Evolutionary conservation across 2,888 invertebrate species (phyloP).

Genomic region (Hydropsyche betteni): DNA sequence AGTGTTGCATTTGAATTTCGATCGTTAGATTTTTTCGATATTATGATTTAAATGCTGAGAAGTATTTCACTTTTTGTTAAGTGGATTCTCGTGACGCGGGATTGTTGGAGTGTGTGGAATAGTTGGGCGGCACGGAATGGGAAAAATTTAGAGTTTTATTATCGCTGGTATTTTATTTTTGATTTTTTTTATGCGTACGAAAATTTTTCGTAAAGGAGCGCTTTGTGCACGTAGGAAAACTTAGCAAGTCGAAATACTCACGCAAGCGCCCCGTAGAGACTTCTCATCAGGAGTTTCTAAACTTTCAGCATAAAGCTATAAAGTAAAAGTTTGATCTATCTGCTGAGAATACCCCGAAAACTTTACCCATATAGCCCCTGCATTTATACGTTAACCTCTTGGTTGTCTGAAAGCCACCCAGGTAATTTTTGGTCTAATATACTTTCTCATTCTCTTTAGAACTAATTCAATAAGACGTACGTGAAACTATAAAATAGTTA

Average conservation of each 20-base stretch:
- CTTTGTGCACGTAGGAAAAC: slow-evolving; percentile 24
- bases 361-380: slow-evolving; percentile 35
- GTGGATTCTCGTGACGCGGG: no score
- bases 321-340: slow-evolving; percentile 51
- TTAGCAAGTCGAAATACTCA: slow-evolving; percentile 39
- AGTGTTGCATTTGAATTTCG: background rate
- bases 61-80: no score
- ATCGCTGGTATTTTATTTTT: background rate
- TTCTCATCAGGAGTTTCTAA: slow-evolving; percentile 49
- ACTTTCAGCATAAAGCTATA: slow-evolving; percentile 50
- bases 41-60: no score
- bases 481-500: no score
- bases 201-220: slow-evolving; percentile 8
- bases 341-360: slow-evolving; percentile 45
- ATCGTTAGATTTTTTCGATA: no score
- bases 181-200: slow-evolving; percentile 18
- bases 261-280: slow-evolving; percentile 47
- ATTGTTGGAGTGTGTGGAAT: no score
- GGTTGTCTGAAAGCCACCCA: slow-evolving; percentile 20
- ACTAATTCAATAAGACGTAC: no score
- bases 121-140: no score
- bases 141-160: background rate
- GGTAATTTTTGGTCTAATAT: slow-evolving; percentile 11
- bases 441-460: background rate
- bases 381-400: slow-evolving; percentile 25